Evolutionary conservation across 1,140 invertebrate genomes (phyloP).

Genomic region (Anastrepha ludens): DNA sequence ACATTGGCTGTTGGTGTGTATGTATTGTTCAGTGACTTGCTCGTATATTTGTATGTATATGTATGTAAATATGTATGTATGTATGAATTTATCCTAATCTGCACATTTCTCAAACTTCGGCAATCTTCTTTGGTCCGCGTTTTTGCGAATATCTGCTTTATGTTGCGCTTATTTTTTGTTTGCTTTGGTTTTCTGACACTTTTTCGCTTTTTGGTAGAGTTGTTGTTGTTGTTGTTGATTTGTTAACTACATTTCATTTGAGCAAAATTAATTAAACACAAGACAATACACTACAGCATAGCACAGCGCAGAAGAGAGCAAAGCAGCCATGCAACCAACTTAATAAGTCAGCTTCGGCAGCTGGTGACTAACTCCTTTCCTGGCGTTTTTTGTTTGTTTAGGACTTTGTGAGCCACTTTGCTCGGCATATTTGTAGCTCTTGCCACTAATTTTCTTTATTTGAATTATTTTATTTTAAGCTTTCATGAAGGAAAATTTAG

Average conservation of each 20-base stretch:
- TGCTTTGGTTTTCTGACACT: neutral
- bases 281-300: neutral
- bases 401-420: neutral
- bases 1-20: neutral
- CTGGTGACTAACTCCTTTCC: neutral
- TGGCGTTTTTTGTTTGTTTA: neutral
- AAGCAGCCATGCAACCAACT: neutral
- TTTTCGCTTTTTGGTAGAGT: neutral
- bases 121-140: no score
- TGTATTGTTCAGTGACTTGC: no score
- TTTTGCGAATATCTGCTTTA: no score
- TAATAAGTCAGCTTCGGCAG: slow-evolving; percentile 20
- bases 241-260: slow-evolving; percentile 19
- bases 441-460: neutral
- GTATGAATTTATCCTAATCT: no score
- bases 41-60: no score
- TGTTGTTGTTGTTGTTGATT: neutral
- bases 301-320: neutral
- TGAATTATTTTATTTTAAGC: neutral
- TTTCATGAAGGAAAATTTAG: neutral
- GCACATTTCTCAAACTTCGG: no score
- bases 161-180: no score
- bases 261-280: slow-evolving; percentile 42
- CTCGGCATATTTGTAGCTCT: neutral
- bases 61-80: no score